Conservation (phyloP, 2,113 vertebrate genomes). For the Etia nguti region DNA sequence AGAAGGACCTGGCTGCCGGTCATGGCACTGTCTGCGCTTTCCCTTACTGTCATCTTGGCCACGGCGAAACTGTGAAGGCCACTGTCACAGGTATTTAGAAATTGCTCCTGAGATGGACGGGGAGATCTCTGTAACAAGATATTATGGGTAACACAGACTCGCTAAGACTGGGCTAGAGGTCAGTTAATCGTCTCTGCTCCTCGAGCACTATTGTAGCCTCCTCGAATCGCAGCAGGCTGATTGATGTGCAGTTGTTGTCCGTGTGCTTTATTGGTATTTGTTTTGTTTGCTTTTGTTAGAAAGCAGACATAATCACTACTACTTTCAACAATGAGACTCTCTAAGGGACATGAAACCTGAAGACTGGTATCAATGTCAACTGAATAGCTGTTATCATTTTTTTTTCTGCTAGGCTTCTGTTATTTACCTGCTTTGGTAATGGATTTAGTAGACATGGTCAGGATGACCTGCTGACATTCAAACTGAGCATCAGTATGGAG, state of each 20-base stretch:
- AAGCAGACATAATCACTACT: neutral
- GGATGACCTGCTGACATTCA: neutral
- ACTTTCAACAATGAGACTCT: neutral
- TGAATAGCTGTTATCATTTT: neutral
- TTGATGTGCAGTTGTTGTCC: slow-evolving; percentile 20
- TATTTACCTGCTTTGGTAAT: neutral
- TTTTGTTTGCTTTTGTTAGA: neutral
- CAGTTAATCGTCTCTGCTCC: slow-evolving; percentile 35
- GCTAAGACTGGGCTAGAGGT: slow-evolving; percentile 30
- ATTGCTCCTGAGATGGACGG: neutral
- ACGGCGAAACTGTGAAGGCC: slow-evolving; percentile 22
- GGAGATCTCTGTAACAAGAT: slow-evolving; percentile 39
- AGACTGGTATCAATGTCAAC: neutral
- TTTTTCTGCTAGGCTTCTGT: neutral
- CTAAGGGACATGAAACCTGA: neutral
- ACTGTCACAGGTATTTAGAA: slow-evolving; percentile 32
- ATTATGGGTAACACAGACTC: slow-evolving; percentile 38
- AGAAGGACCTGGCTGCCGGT: neutral
- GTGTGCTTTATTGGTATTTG: neutral
- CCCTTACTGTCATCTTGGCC: slow-evolving; percentile 20
- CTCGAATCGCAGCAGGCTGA: slow-evolving; percentile 8
- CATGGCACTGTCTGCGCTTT: slow-evolving; percentile 13
- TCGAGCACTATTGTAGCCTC: neutral
- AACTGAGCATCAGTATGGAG: neutral
- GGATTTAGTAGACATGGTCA: neutral